Conservation (phyloP, 2,113 vertebrate genomes). For the Mormyrus iriodes region DNA sequence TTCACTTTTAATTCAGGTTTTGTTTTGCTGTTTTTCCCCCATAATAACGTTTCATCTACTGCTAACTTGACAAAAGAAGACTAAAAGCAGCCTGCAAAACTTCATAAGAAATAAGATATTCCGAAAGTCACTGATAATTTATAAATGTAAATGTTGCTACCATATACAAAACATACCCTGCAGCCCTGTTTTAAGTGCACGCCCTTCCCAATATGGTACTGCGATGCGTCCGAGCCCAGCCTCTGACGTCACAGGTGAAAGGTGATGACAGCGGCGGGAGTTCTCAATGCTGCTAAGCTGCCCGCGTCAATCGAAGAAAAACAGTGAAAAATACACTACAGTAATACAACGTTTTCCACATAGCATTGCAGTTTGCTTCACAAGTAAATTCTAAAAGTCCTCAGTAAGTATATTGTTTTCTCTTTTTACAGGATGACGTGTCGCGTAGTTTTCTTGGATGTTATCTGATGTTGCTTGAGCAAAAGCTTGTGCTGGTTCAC, state of each 20-base stretch:
- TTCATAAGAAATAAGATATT: not conserved
- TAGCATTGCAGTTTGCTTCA: not conserved
- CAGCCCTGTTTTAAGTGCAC: not conserved
- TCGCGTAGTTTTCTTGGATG: not conserved
- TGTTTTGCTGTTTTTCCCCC: not conserved
- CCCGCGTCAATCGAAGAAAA: not conserved
- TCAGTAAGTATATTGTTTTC: not conserved
- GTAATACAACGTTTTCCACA: not conserved
- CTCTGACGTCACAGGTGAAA: not conserved
- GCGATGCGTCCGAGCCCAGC: not conserved
- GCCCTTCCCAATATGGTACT: constrained; percentile 19
- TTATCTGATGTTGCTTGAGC: not conserved
- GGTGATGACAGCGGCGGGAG: constrained; percentile 4
- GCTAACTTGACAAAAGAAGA: not conserved
- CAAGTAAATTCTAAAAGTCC: not conserved
- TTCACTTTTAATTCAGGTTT: not conserved
- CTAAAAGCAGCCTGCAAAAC: not conserved
- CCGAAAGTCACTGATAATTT: not conserved
- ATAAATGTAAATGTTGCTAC: not conserved
- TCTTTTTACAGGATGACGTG: not conserved
- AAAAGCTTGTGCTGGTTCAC: not conserved
- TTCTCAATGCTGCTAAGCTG: not conserved
- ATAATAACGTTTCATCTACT: not conserved
- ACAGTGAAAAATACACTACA: not conserved
- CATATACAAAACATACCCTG: not conserved